Percentiles rank a stretch among this genome's conserved stretches.
Evolutionary conservation across 2,113 vertebrate species (phyloP).

Genomic region (Gorsachius goisagi): DNA sequence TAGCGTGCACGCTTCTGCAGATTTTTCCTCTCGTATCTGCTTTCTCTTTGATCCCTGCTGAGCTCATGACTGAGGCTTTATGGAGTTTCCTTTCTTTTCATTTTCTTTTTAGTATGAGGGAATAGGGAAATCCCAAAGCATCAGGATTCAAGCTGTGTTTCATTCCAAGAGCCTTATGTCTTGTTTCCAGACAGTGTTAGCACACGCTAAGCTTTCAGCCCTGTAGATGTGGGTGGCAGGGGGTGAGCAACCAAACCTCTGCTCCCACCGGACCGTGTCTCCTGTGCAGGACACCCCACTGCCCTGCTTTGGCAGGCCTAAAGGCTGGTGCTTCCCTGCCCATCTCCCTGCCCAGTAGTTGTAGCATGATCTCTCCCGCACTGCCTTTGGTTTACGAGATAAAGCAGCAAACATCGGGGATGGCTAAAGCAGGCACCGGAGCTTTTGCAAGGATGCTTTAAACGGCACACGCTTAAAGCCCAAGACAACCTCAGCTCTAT

Average conservation of each 20-base stretch:
- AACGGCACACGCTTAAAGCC: neutral
- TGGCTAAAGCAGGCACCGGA: neutral
- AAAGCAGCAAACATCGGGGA: neutral
- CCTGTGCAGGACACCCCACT: neutral
- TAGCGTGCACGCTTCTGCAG: neutral
- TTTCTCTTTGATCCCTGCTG: neutral
- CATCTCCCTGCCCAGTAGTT: neutral
- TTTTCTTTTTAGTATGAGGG: neutral
- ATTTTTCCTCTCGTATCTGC: neutral
- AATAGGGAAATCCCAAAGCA: neutral
- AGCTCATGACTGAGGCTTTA: neutral
- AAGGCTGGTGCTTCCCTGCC: neutral
- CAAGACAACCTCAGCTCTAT: neutral
- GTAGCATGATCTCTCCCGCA: neutral
- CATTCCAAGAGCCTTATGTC: neutral
- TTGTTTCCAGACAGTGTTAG: too few species aligned
- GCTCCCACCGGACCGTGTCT: neutral
- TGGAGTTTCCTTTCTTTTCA: neutral
- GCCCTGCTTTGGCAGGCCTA: neutral
- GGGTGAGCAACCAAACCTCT: neutral
- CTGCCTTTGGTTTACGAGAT: neutral
- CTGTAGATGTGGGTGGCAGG: neutral
- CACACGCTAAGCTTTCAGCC: neutral
- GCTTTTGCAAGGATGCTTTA: neutral
- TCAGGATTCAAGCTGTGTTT: fast-evolving